Base-by-base conservation (phyloP, 2,888 invertebrate genomes). In the Deilephila elpenor region DNA sequence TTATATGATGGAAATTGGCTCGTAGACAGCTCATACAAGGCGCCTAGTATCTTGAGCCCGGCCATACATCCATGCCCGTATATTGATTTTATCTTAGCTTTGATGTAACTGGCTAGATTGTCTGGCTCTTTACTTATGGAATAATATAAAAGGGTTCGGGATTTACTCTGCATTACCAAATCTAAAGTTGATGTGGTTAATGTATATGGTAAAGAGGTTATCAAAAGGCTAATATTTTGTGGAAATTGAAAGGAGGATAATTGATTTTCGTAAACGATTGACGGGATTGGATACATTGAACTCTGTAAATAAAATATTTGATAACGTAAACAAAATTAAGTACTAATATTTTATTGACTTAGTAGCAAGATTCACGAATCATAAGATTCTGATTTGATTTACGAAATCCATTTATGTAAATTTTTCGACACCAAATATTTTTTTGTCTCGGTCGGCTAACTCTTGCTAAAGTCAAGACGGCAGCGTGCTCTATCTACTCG, bases 51-150 rank as follows among this genome's bases (percentile, higher is more conserved):
- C 71, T 71, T 37, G 29, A 71, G 32, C n/a, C 59, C 44, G n/a
- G 44, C 25, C 67, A 67, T 70, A 70, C 60, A 71, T 56, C 17
- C 56, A 56, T 56, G 29, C 61, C 56, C 61, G 62, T 53, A 53
- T 71, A 62, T 73, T 32, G 61, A 37, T 60, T 70, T 71, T 73
- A 71, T 73, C 62, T 59, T 53, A 73, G 25, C 71, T 70, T 73
- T 73, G 62, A 70, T 73, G 67, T 60, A 70, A 73, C 56, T 71
- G 60, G 70, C 56, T 53, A 17, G 62, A 62, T 67, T 67, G 5
- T 51, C 51, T 25, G 25, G 44, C 25, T 44, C 64, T 20, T 20
- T 37, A 67, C 67, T 67, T 25, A 67, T 51, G 59, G 32, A 71
- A 59, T n/a, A 64, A 64, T 37, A 14, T 34, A 37, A 37, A 29